Percentiles rank a stretch among this genome's conserved stretches.
Evolutionary conservation across 2,888 invertebrate genomes (phyloP).

Genomic region (Thecocarcelia acutangulata): DNA sequence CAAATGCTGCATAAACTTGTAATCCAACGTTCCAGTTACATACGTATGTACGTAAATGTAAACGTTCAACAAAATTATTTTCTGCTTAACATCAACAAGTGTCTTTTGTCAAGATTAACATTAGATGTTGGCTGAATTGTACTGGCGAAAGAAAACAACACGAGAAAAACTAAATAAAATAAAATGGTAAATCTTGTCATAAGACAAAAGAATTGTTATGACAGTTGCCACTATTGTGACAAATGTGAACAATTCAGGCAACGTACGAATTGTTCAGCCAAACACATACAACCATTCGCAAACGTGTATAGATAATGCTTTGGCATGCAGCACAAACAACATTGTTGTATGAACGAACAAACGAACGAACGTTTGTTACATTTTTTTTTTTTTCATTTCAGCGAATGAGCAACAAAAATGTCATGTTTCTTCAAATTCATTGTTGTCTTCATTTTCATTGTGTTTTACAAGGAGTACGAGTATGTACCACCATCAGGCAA

Average conservation of each 20-base stretch:
- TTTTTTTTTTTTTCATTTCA: conserved; percentile 17
- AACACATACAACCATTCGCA: neutral
- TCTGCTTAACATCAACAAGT: conserved; percentile 63
- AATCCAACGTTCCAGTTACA: conserved; percentile 35
- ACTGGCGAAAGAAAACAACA: conserved; percentile 9
- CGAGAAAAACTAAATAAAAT: conserved; percentile 4
- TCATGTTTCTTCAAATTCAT: conserved; percentile 54
- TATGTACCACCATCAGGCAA: conserved; percentile 29
- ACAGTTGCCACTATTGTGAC: conserved; percentile 67
- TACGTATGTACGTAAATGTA: conserved; percentile 39
- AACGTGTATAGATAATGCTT: neutral
- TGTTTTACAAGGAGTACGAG: conserved; percentile 16
- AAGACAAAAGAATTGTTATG: conserved; percentile 68
- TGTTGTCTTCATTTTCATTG: conserved; percentile 55
- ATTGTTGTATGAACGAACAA: conserved; percentile 32
- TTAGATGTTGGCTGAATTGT: conserved; percentile 7
- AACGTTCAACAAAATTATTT: conserved; percentile 44
- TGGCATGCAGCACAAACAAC: conserved; percentile 7
- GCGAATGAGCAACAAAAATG: conserved; percentile 58
- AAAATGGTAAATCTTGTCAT: conserved; percentile 64
- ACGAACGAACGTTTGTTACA: conserved; percentile 24
- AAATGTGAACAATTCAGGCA: conserved; percentile 61
- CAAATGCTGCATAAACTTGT: conserved; percentile 15
- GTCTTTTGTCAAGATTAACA: conserved; percentile 54
- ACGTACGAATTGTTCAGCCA: conserved; percentile 32